Base-by-base conservation (phyloP, 64 coral and sea anemone genomes). In the Pachyseris speciosa region DNA sequence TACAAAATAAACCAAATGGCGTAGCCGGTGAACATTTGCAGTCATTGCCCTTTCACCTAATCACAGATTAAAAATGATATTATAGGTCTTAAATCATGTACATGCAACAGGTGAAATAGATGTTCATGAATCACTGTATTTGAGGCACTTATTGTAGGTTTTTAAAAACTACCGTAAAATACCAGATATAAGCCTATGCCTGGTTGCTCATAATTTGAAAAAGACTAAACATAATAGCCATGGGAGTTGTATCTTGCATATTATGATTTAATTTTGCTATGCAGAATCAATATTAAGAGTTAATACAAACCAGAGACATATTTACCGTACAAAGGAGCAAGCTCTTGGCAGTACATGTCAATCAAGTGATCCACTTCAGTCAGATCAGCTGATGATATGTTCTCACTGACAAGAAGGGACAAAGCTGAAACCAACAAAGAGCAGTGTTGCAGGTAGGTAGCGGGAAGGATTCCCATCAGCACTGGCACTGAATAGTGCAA, bases 321-420 rank as follows among this genome's bases (percentile, higher is more conserved):
- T 42, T 59, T 80, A 80, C 77, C 77, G 57, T 57, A 80, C 30
- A 80, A 49, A n/a, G n/a, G n/a, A 19, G 51, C 17, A 47, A 53
- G 5, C 26, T 64, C 31, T 55, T 33, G 39, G 59, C 83, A 85
- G n/a, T 43, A 68, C 25, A 64, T 9, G 63, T 85, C 39, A 17
- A 67, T 19, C 60, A 85, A 16, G 4, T 40, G 7, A 40, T 85
- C 33, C 2, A 60, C 83, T 6, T 69, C 53, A 61, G 30, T 38
- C 16, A 85, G 61, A 25, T 47, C 42, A 63, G 48, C 36, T 28
- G 78, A 29, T 37, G 78, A 30, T n/a, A 61, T 83, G 15, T 83
- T 59, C 49, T 83, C 78, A 83, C 78, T 83, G 53, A 83, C 78
- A 26, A 83, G 29, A 38, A 83, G 34, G 36, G 78, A 26, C 53